Conservation (phyloP, 2,888 invertebrate genomes). For the Drosophila atroscutellata region DNA sequence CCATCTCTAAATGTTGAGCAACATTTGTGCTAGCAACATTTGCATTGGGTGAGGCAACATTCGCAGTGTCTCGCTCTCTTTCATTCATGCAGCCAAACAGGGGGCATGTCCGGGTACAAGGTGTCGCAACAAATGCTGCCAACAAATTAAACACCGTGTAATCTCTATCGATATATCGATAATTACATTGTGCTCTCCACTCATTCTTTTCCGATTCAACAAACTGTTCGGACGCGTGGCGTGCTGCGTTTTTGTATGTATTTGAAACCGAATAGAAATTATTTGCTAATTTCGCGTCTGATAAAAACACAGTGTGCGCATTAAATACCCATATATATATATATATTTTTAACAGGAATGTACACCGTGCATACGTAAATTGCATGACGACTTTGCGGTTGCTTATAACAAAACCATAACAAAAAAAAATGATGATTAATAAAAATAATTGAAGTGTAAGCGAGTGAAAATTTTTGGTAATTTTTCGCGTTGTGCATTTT, state of each 20-base stretch:
- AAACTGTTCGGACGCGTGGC: slow-evolving; percentile 62
- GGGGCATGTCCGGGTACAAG: neutral
- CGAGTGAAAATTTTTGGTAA: slow-evolving; percentile 28
- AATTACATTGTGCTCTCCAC: slow-evolving; percentile 23
- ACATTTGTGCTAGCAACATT: slow-evolving; percentile 21
- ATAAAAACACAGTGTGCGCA: slow-evolving; percentile 11
- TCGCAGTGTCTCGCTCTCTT: slow-evolving; percentile 1
- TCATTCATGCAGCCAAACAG: neutral
- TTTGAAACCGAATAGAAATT: slow-evolving; percentile 44
- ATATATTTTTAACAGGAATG: slow-evolving; percentile 13
- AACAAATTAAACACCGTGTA: slow-evolving; percentile 6
- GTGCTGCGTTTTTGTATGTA: slow-evolving; percentile 62
- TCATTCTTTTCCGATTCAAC: slow-evolving; percentile 60
- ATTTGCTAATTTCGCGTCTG: slow-evolving; percentile 31
- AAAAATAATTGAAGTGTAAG: slow-evolving; percentile 39
- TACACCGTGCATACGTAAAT: slow-evolving; percentile 13
- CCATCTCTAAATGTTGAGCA: slow-evolving; percentile 32
- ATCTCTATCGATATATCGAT: slow-evolving; percentile 46
- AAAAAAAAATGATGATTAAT: slow-evolving; percentile 3
- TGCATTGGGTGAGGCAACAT: slow-evolving; percentile 9
- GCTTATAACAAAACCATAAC: slow-evolving; percentile 29
- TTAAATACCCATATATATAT: slow-evolving; percentile 1
- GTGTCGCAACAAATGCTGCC: slow-evolving; percentile 25
- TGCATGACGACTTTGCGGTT: slow-evolving; percentile 24
- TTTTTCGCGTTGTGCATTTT: slow-evolving; percentile 49